phyloP scores from a whole-genome alignment of 2,888 invertebrate genomes.

The Hypsopygia costalis region DNA sequence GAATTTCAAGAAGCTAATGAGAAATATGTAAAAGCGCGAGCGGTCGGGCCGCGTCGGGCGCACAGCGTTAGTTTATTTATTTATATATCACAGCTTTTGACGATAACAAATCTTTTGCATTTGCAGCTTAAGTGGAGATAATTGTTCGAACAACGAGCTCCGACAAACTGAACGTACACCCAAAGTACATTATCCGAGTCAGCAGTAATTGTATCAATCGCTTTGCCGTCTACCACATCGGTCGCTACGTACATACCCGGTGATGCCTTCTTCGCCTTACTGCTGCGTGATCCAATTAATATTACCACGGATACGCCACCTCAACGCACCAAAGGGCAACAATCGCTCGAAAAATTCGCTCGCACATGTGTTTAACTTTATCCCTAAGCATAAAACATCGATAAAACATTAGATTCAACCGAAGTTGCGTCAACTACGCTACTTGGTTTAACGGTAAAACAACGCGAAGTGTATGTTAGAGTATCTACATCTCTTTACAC shows the following conservation, averaged over 20 bases:
- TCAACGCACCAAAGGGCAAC: slow-evolving; percentile 22
- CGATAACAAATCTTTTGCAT: slow-evolving; percentile 80
- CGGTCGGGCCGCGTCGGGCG: slow-evolving; percentile 47
- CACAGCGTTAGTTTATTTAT: slow-evolving; percentile 65
- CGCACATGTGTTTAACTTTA: slow-evolving; percentile 56
- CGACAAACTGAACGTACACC: slow-evolving; percentile 19
- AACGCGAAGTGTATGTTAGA: slow-evolving; percentile 30
- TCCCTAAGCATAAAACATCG: slow-evolving; percentile 74
- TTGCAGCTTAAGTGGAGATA: slow-evolving; percentile 74
- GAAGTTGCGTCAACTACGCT: slow-evolving; percentile 32
- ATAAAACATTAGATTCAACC: slow-evolving; percentile 51
- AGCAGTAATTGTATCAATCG: slow-evolving; percentile 12
- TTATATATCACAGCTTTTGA: slow-evolving; percentile 80
- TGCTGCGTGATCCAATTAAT: slow-evolving; percentile 9
- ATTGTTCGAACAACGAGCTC: slow-evolving; percentile 73
- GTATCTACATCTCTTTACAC: slow-evolving; percentile 57
- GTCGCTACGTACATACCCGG: neutral
- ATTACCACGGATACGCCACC: slow-evolving; percentile 2
- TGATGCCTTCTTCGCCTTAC: slow-evolving; percentile 1
- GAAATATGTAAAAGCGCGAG: slow-evolving; percentile 42
- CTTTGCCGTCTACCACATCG: neutral
- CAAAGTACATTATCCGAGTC: slow-evolving; percentile 27
- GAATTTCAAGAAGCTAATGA: slow-evolving; percentile 49
- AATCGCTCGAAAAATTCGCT: slow-evolving; percentile 74
- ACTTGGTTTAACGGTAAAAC: slow-evolving; percentile 51